phyloP scores from a whole-genome alignment of 2,113 vertebrate genomes.

The Heptranchias perlo region DNA sequence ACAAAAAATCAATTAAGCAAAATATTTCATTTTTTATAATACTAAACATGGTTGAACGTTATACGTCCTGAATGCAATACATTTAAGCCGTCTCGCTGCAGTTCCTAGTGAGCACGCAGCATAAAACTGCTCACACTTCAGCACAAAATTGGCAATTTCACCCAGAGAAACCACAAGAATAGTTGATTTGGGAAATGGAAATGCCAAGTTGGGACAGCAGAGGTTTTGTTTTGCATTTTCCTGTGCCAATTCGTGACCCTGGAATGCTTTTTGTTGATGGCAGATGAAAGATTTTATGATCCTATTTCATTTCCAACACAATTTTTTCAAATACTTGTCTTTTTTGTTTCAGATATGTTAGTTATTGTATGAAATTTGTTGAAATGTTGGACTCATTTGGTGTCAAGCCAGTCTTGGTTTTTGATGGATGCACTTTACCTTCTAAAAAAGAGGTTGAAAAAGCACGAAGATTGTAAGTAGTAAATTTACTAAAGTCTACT shows the following conservation, averaged over 20 bases:
- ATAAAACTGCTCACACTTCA: not conserved
- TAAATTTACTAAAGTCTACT: not conserved
- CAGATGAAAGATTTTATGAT: not conserved
- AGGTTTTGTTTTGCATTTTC: not conserved
- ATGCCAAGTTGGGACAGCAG: too few species aligned
- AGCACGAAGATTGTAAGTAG: constrained; percentile 80
- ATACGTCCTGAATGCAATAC: not conserved
- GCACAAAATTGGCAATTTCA: not conserved
- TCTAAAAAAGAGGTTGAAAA: constrained; percentile 92
- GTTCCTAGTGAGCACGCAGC: not conserved
- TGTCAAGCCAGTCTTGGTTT: constrained; percentile 85
- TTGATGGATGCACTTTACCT: constrained; percentile 90
- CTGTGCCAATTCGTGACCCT: not conserved
- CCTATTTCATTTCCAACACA: not conserved
- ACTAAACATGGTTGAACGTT: too few species aligned
- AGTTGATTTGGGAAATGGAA: too few species aligned
- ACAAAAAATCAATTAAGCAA: not conserved
- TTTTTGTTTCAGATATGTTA: constrained; percentile 71
- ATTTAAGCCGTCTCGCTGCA: not conserved
- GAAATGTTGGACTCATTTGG: constrained; percentile 83
- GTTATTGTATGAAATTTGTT: constrained; percentile 92
- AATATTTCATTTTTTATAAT: not conserved
- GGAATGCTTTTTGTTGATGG: not conserved
- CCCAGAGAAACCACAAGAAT: not conserved
- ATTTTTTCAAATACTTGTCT: constrained; percentile 10